These are phyloP conservation scores for Seriola quinqueradiata DNA, from an alignment of 2,113 vertebrate species.

Conservation along the genomic window DNA sequence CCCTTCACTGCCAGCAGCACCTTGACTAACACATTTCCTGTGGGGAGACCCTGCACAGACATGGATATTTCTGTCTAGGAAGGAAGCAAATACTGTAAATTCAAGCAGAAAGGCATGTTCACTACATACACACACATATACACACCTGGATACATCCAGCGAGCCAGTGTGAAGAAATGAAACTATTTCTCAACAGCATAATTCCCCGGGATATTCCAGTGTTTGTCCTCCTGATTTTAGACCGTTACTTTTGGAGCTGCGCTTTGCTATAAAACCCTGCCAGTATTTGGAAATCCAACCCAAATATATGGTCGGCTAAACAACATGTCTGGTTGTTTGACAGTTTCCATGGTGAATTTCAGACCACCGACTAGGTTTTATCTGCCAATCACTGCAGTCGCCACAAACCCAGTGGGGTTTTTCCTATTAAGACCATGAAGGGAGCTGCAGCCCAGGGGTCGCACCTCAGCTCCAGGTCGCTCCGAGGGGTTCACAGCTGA, in stretches of 20 bases:
- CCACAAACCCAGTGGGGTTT: slow-evolving; percentile 51
- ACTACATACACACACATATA: neutral
- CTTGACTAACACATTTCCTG: slow-evolving; percentile 28
- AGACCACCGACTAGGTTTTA: slow-evolving; percentile 42
- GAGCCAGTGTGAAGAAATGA: slow-evolving; percentile 13
- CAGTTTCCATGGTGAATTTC: slow-evolving; percentile 62
- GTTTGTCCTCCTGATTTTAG: slow-evolving; percentile 52
- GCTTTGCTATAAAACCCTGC: slow-evolving; percentile 21
- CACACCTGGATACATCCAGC: slow-evolving; percentile 1
- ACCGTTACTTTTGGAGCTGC: slow-evolving; percentile 21
- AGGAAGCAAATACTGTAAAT: slow-evolving; percentile 23
- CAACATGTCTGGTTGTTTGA: slow-evolving; percentile 64
- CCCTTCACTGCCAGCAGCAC: neutral
- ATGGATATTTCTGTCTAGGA: slow-evolving; percentile 9
- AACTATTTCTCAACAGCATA: slow-evolving; percentile 12
- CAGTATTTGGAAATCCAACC: slow-evolving; percentile 59
- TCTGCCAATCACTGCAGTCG: slow-evolving; percentile 54
- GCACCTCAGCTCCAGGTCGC: neutral
- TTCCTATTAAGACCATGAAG: slow-evolving; percentile 53
- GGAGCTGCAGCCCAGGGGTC: slow-evolving; percentile 9
- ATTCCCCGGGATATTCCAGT: slow-evolving; percentile 28
- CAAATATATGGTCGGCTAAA: slow-evolving; percentile 53
- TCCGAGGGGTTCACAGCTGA: neutral
- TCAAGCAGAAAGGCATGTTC: slow-evolving; percentile 5
- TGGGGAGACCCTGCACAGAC: neutral